These are phyloP conservation scores for Thumatha senex DNA, from an alignment of 2,888 invertebrate species.

Conservation along the genomic window DNA sequence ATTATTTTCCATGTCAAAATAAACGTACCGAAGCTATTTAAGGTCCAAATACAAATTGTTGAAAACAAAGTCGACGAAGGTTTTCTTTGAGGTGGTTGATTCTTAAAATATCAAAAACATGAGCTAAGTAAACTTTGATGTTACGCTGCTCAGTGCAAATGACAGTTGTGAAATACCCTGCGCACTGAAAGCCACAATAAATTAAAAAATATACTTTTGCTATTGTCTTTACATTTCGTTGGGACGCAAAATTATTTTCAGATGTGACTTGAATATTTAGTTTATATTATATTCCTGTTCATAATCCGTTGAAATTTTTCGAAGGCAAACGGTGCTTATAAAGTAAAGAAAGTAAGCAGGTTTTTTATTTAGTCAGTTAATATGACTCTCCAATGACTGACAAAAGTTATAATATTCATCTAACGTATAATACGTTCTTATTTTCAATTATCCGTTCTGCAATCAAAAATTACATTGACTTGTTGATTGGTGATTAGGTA, in stretches of 20 bases:
- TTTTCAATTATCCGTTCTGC: no score
- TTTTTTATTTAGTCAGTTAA: background rate
- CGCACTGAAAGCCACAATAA: conserved; percentile 18
- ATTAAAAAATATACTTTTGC: conserved; percentile 32
- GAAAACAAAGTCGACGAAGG: conserved; percentile 1
- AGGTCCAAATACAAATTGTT: conserved; percentile 12
- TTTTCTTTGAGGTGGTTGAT: conserved; percentile 16
- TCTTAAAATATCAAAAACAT: conserved; percentile 20
- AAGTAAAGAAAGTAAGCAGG: background rate
- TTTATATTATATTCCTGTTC: conserved; percentile 5
- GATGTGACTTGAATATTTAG: conserved; percentile 4
- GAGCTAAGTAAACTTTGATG: conserved; percentile 21
- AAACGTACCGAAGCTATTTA: no score
- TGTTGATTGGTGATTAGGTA: no score
- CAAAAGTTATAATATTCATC: no score
- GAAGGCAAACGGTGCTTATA: background rate
- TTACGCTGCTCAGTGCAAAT: conserved; percentile 28
- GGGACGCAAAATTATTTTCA: conserved; percentile 14
- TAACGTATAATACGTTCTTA: no score
- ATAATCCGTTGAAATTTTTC: background rate
- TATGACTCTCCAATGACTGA: background rate
- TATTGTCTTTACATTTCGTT: conserved; percentile 25
- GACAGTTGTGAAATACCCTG: conserved; percentile 26
- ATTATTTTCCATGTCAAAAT: no score
- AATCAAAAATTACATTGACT: no score